Evolutionary conservation across 2,797 vertebrate species (phyloP).

Genomic region (Pangasius djambal): DNA sequence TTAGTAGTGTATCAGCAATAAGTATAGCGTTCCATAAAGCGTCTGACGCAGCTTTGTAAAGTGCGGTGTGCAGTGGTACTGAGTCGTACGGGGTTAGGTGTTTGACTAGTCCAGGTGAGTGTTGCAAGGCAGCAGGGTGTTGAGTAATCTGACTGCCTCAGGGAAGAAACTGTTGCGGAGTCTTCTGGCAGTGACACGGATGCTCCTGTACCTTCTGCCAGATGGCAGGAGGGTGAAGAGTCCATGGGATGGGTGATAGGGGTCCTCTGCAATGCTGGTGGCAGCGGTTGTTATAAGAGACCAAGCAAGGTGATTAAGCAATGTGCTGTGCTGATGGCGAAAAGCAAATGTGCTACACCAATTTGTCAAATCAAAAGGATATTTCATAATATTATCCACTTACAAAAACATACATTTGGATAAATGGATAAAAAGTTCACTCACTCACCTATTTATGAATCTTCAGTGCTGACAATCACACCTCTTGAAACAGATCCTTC

Average conservation of each 20-base stretch:
- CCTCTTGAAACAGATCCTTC: conserved; percentile 42
- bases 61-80: not conserved
- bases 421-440: conserved; percentile 3
- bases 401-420: not conserved
- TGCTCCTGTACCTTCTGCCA: not conserved
- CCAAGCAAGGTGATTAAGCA: not conserved
- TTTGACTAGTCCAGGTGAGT: not conserved
- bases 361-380: not conserved
- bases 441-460: not conserved
- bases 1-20: not conserved
- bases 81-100: not conserved
- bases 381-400: not conserved
- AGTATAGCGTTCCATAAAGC: not conserved
- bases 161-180: not conserved
- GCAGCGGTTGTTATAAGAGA: not conserved
- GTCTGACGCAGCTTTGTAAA: not conserved
- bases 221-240: not conserved
- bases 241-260: not conserved
- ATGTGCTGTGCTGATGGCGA: too few relatives aligned
- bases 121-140: not conserved
- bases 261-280: not conserved
- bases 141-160: not conserved
- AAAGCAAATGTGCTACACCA: not conserved
- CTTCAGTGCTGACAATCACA: conserved; percentile 25
- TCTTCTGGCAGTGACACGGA: not conserved